Base-by-base conservation (phyloP, 2,888 invertebrate genomes). In the Drosophila kanekoi region DNA sequence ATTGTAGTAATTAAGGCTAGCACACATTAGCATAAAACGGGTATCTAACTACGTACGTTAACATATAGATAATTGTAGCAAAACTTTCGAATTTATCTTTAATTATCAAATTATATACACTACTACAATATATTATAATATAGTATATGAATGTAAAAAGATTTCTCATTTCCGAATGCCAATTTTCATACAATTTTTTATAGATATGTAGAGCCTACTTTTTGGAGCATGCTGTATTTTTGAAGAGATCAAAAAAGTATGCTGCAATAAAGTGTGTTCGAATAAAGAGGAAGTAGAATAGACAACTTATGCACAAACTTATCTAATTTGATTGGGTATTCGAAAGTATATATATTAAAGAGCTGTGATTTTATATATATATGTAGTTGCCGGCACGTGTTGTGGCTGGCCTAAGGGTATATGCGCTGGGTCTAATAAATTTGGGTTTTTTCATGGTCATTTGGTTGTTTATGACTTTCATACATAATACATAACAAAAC, bases 21-120 rank as follows among this genome's bases (percentile, higher is more conserved):
- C 23, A 44, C 57, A 72, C 78, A 66, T 66, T 66, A 59, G 71
- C 57, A 70, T 62, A 59, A 63, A 72, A 53, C 66, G 74, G 70
- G 69, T 51, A 49, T 64, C 82, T 84, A 82, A 59, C 87, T 82
- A 82, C 87, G 48, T 72, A 82, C 67, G 60, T 71, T 67, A 54
- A 81, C 87, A 82, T 60, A 62, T 44, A 83, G 78, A 86, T 58
- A 60, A 59, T 51, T 57, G 16, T 51, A 43, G 44, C 13, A 63
- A 57, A 62, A 44, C 8, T 8, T 47, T n/a, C 0, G 3, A 32
- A 20, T 44, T 37, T 52, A 53, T 61, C 23, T 37, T 14, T 44
- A 38, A 43, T 40, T 59, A 41, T 66, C 45, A 44, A 11, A 56
- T 28, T 28, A 54, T 41, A 6, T 35, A 62, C 23, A 59, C 72